A percentile compares a stretch with the other conserved stretches of the same genome.
Evolutionary conservation across 2,797 vertebrate species (phyloP).

Genomic region (Spatula versicolor): DNA sequence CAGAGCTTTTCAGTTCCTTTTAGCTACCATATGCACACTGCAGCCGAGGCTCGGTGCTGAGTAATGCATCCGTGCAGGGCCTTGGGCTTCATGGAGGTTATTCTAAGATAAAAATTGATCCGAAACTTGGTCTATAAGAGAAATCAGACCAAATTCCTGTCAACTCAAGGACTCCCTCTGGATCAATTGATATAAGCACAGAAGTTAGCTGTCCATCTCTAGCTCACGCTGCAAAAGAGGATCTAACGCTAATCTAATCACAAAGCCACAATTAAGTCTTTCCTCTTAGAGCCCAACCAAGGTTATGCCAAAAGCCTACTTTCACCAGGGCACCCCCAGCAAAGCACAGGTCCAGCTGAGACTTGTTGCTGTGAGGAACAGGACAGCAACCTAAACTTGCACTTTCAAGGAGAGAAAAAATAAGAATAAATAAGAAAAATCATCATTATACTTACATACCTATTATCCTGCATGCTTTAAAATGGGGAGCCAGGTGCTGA

Average conservation of each 20-base stretch:
- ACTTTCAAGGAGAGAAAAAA: background rate
- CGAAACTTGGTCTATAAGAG: background rate
- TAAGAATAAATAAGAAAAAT: background rate
- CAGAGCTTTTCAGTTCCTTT: background rate
- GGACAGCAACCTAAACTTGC: background rate
- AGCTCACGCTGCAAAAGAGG: background rate
- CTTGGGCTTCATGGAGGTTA: background rate
- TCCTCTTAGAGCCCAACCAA: background rate
- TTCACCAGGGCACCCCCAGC: background rate
- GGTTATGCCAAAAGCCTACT: background rate
- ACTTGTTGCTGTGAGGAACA: background rate
- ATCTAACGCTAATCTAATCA: background rate
- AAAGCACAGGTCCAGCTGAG: background rate
- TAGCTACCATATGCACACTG: background rate
- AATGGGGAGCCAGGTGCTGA: background rate
- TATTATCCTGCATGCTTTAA: accelerated
- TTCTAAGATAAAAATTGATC: background rate
- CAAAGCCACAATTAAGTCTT: constrained; percentile 9
- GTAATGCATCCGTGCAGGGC: background rate
- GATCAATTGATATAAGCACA: background rate
- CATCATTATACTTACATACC: accelerated
- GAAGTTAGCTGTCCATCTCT: background rate
- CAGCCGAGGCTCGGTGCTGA: background rate
- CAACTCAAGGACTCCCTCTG: constrained; percentile 34
- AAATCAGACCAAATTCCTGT: constrained; percentile 23